These are phyloP conservation scores for Hippopotamus amphibius DNA, from an alignment of 2,113 vertebrate genomes.

Conservation along the genomic window DNA sequence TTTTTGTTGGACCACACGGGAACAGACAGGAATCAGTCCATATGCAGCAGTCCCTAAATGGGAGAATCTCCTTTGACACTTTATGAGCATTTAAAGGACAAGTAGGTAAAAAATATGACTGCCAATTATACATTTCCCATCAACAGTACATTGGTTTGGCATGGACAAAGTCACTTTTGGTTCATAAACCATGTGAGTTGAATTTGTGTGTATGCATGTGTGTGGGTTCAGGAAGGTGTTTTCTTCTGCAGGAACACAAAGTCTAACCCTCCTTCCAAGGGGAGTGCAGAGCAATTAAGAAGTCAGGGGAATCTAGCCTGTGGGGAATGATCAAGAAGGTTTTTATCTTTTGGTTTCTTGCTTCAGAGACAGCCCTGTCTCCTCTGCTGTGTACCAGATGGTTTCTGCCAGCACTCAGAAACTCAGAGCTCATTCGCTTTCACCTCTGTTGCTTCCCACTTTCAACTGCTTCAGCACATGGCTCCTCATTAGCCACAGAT, in stretches of 20 bases:
- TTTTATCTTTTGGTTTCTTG: not conserved
- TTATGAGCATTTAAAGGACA: not conserved
- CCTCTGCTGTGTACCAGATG: not conserved
- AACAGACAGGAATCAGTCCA: not conserved
- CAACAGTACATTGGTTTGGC: not conserved
- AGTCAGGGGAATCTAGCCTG: not conserved
- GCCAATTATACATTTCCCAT: not conserved
- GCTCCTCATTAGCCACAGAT: not conserved
- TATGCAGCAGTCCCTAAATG: not conserved
- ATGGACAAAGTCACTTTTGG: not conserved
- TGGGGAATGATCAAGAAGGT: not conserved
- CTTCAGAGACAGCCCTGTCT: not conserved
- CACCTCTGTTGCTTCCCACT: not conserved
- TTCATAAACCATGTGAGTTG: rapidly evolving
- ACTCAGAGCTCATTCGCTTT: not conserved
- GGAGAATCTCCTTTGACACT: not conserved
- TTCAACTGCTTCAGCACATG: not conserved
- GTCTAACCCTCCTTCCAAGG: not conserved
- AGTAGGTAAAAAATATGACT: not conserved
- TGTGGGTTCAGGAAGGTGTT: too few species aligned
- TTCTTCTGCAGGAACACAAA: not conserved
- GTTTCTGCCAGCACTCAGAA: not conserved
- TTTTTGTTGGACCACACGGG: not conserved
- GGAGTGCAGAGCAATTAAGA: not conserved
- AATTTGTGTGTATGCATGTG: not conserved